Evolutionary conservation across 2,797 vertebrate genomes (phyloP).

Genomic region (Myotis findleyi): DNA sequence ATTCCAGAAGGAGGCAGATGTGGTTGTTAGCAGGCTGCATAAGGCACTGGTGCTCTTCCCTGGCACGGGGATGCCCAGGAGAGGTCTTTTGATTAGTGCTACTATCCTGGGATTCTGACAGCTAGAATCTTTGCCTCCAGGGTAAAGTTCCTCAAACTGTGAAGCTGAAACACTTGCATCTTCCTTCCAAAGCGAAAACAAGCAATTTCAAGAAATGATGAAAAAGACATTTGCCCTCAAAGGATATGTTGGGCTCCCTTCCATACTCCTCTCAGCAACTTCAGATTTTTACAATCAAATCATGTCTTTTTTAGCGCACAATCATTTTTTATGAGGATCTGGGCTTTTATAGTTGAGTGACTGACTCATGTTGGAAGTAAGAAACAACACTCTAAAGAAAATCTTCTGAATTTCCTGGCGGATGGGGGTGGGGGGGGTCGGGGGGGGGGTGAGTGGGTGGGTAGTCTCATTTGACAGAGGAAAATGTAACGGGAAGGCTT

Average conservation of each 20-base stretch:
- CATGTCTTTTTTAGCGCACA: not conserved
- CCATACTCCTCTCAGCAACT: conserved; percentile 12
- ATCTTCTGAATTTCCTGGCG: not conserved
- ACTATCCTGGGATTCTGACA: not conserved
- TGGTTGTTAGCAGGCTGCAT: not conserved
- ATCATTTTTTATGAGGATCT: conserved; percentile 40
- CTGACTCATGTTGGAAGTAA: conserved; percentile 42
- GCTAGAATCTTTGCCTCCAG: not conserved
- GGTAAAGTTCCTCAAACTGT: not conserved
- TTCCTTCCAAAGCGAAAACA: conserved; percentile 58
- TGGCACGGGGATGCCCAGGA: not conserved
- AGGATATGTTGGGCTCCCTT: conserved; percentile 2
- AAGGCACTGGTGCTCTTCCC: not conserved
- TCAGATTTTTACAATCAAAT: conserved; percentile 54
- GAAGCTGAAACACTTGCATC: not conserved
- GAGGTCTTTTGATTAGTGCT: not conserved
- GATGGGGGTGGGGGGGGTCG: not conserved
- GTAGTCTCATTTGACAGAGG: conserved; percentile 51
- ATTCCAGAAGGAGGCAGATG: not conserved
- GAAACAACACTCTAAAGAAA: conserved; percentile 58
- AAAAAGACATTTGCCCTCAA: conserved; percentile 22
- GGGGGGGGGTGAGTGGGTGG: no score
- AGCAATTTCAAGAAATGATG: conserved; percentile 31
- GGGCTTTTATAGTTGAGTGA: not conserved
- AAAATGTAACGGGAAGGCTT: not conserved